Conservation (phyloP, 2,797 vertebrate species). For the Brachymystax lenok region DNA sequence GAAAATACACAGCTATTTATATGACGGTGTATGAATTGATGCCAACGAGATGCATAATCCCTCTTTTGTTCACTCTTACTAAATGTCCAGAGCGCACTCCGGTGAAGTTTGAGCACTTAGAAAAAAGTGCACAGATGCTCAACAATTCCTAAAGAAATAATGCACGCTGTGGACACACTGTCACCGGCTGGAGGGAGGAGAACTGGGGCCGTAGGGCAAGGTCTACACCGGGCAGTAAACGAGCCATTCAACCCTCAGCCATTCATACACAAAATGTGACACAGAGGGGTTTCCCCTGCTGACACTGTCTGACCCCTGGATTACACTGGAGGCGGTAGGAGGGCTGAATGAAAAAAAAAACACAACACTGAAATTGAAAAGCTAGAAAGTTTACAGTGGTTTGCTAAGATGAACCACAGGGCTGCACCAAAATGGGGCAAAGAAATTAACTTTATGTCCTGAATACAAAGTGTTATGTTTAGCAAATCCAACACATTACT, state of each 20-base stretch:
- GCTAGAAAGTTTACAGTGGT: neutral
- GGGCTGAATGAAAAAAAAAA: neutral
- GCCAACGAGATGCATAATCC: no score
- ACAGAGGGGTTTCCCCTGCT: conserved; percentile 54
- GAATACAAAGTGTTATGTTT: no score
- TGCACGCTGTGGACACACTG: conserved; percentile 14
- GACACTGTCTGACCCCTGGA: conserved; percentile 55
- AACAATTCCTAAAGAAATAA: neutral
- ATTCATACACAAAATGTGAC: conserved; percentile 79
- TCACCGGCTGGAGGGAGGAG: neutral
- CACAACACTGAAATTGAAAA: neutral
- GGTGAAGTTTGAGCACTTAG: no score
- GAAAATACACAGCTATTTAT: no score
- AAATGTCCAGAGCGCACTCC: no score
- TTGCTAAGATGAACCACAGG: neutral
- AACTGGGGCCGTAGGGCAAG: conserved; percentile 24
- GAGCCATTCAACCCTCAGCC: conserved; percentile 65
- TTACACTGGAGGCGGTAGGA: neutral
- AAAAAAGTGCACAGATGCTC: conserved; percentile 21
- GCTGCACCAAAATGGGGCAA: no score
- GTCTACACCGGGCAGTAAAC: conserved; percentile 54
- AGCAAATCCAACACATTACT: no score
- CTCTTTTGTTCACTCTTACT: no score
- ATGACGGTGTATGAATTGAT: no score
- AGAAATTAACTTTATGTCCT: no score